Base-by-base conservation (phyloP, 1,140 invertebrate species). In the Aphaenogaster floridana region DNA sequence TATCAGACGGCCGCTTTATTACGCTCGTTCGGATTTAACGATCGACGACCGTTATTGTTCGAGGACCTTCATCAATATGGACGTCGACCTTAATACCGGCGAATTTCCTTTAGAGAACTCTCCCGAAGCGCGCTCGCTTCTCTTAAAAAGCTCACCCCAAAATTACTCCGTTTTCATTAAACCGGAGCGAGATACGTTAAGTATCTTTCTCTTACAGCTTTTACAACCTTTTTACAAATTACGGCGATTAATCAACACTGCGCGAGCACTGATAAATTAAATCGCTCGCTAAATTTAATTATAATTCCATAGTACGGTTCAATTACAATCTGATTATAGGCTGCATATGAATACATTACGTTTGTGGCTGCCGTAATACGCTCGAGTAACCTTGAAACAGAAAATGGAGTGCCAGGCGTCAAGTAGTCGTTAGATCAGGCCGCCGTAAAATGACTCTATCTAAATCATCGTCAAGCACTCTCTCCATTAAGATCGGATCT, bases 11-110 rank as follows among this genome's bases (percentile, higher is more conserved):
- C n/a, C 54, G 54, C 71, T 77, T 85, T 77, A 85, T 71, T 50
- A 85, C 81, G 57, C 69, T 85, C 78, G 78, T 68, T 48, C 68
- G 64, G 54, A 66, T 90, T 88, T 88, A 90, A 90, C 83, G 89
- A 90, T 79, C 64, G 78, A n/a, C 54, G 64, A 5, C 45, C 77
- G 66, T 90, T 79, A 86, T 91, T 88, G 77, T 84, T 88, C 86
- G 71, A 84, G 74, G 86, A 89, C 54, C 76, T 69, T 85, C 86
- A 77, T 90, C 87, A 88, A 90, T 88, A 84, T 61, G 74, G 69
- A 77, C 28, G 78, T 39, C 57, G 59, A 68, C 74, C 86, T 90
- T 90, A 88, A 91, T 84, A 71, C 66, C 52, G 13, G 48, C 45
- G 64, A 78, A 52, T 64, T 85, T 77, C 42, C 80, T 66, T 52